Percentiles rank a stretch among this genome's conserved stretches.
Conservation (phyloP, 2,888 invertebrate species). For the Choreutis nemorana region DNA sequence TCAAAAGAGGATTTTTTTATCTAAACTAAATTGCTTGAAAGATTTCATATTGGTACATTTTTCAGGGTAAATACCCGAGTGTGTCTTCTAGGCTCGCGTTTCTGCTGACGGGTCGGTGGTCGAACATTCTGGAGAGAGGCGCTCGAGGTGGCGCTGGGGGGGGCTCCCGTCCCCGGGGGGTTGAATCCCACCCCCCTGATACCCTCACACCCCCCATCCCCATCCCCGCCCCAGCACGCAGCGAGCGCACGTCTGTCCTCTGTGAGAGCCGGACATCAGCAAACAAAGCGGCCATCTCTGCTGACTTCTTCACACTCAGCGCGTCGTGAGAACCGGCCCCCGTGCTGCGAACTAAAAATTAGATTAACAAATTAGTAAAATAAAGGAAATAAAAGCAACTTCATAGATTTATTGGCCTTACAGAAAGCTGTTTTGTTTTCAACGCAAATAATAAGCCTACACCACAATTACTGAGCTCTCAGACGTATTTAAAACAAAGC, state of each 20-base stretch:
- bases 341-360: conserved; percentile 46
- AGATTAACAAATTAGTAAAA: not conserved
- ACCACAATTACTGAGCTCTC: no score
- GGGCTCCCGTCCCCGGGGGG: conserved; percentile 18
- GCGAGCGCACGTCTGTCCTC: conserved; percentile 69
- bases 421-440: not conserved
- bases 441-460: no score
- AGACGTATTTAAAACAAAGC: no score
- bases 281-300: conserved; percentile 88
- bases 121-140: conserved; percentile 36
- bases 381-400: not conserved
- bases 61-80: conserved; percentile 68
- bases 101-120: conserved; percentile 41
- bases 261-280: conserved; percentile 78
- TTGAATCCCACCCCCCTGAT: no score
- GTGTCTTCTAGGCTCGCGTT: conserved; percentile 70
- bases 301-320: conserved; percentile 85
- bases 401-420: not conserved
- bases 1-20: no score
- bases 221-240: conserved; percentile 29
- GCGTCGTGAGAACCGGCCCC: conserved; percentile 72
- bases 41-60: not conserved
- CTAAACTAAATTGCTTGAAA: no score
- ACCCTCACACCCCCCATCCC: conserved; percentile 18
- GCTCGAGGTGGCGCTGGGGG: conserved; percentile 21